Base-by-base conservation (phyloP, 1,140 invertebrate species). In the Apocrypta bakeri region DNA sequence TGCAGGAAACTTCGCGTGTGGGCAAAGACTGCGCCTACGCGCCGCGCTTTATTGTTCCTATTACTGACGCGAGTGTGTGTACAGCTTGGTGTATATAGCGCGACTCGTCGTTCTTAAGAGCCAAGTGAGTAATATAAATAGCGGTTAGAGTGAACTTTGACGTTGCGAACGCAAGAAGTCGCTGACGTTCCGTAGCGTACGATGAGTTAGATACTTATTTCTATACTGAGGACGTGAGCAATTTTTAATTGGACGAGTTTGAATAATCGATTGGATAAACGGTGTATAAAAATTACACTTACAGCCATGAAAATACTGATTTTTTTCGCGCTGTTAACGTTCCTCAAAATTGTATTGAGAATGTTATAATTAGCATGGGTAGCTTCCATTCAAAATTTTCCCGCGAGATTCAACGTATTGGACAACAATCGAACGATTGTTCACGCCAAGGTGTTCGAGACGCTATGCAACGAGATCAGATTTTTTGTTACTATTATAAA, bases 41-140 rank as follows among this genome's bases (percentile, higher is more conserved):
- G 63, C 27, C 27, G 25, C 63, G 63, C 63, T 66, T 66, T 66
- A 66, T 66, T 66, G 63, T 66, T 25, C 63, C 63, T 29, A 27
- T 66, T 66, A 66, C 63, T 66, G 63, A 25, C 25, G 63, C 2
- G 27, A 9, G 27, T 9, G 27, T 27, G 63, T 17, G 1, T 33
- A 29, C 6, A 17, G 12, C 29, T 12, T 21, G 1, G 66, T 6
- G 64, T 24, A 21, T 42, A 42, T 42, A 42, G 12, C 42, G 42
- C 42, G 42, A 14, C 42, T 14, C 42, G 42, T 21, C 17, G 48
- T n/a, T 56, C 48, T 56, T 56, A 56, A 7, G 48, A 56, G 21
- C 21, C 48, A 6, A 21, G 48, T 21, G 48, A 25, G n/a, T 17
- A 29, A 66, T 66, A 29, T 66, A 66, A 27, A 66, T 71, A 29